Conservation (phyloP, 2,113 vertebrate species). For the Falcunculus frontatus region DNA sequence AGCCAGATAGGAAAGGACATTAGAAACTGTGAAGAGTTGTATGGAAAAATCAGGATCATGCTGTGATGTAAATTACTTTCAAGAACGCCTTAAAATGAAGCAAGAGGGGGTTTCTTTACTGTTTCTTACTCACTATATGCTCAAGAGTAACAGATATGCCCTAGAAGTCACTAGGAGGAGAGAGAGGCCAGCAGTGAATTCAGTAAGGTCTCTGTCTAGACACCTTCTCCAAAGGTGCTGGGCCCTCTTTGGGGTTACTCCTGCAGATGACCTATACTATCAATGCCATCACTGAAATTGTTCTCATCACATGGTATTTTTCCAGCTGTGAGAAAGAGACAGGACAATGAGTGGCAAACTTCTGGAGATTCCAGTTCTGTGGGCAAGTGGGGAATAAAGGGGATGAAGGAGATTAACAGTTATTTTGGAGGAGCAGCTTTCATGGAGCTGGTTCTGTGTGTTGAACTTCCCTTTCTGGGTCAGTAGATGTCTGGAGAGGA, state of each 20-base stretch:
- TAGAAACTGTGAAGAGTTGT: neutral
- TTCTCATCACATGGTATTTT: neutral
- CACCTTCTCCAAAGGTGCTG: neutral
- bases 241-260: neutral
- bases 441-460: accelerated
- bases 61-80: neutral
- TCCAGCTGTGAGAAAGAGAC: neutral
- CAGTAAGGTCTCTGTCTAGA: neutral
- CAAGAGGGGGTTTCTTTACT: neutral
- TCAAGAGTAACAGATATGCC: neutral
- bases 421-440: neutral
- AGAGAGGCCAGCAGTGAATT: neutral
- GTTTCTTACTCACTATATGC: neutral
- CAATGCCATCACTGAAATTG: neutral
- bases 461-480: neutral
- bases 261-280: neutral
- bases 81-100: neutral
- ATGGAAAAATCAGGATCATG: neutral
- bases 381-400: neutral
- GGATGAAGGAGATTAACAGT: neutral
- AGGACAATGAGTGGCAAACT: neutral
- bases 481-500: neutral
- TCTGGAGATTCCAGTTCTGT: neutral
- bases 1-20: neutral
- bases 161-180: neutral